Base-by-base conservation (phyloP, 2,113 vertebrate species). In the Sinocyclocheilus anophthalmus region DNA sequence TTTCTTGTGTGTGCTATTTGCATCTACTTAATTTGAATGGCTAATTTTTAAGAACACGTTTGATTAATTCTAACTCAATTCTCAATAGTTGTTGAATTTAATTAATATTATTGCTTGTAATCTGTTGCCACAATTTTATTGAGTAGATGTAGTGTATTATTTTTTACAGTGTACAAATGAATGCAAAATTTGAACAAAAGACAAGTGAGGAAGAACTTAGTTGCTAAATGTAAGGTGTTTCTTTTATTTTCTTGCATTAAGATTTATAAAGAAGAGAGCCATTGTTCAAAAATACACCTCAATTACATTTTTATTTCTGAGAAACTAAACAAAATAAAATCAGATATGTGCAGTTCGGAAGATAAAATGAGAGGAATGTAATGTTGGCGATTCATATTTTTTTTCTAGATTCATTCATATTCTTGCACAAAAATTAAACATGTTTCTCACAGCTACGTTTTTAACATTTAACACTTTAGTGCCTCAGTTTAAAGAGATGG, bases 331-430 rank as follows among this genome's bases (percentile, higher is more conserved):
- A 26, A 48, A 59, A 81, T 22, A 53, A 50, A 55, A 78, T 57
- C 76, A 80, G 48, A 50, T 76, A 50, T 24, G 48, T 45, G 33
- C 42, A 67, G 39, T 78, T 39, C 55, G 13, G 37, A 85, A 79
- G 30, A 80, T 26, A 57, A 57, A 70, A 55, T 16, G 76, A 48
- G n/a, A 81, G 37, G 81, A 83, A 83, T 83, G 81, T 57, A 50
- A 83, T 73, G 77, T 72, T 72, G 20, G 22, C 3, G 22, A 57
- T 57, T 33, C 11, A 33, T 20, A 70, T 37, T 37, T 59, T 10
- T 59, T 67, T 48, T 59, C 13, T 53, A 53, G 42, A 5, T 33
- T 77, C 2, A 5, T 30, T 76, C 10, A 12, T 78, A 14, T 57
- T 82, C 7, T 48, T 82, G 39, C 63, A 53, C 24, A 67, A 48